Percentiles rank a stretch among this genome's conserved stretches.
These are phyloP conservation scores for Myiopsitta monachus DNA, from an alignment of 2,113 vertebrate species.

Conservation along the genomic window DNA sequence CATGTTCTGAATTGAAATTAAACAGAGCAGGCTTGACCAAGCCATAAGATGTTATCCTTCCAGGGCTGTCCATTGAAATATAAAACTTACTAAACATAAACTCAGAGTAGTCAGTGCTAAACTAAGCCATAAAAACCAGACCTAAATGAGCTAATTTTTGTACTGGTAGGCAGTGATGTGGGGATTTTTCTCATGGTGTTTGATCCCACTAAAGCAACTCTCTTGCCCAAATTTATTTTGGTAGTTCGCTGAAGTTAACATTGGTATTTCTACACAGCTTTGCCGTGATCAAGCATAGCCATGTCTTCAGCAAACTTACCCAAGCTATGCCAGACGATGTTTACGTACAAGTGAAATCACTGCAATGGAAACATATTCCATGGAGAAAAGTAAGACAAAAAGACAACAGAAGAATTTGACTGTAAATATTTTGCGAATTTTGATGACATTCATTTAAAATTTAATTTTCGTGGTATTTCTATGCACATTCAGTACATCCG, in stretches of 20 bases:
- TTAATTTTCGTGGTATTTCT: not conserved
- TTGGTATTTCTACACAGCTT: not conserved
- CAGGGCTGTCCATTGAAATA: not conserved
- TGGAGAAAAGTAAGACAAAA: not conserved
- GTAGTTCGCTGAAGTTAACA: not conserved
- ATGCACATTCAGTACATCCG: not conserved
- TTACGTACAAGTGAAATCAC: not conserved
- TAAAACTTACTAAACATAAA: not conserved
- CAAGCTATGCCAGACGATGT: not conserved
- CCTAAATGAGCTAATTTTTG: not conserved
- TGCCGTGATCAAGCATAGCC: accelerated
- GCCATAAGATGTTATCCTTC: not conserved
- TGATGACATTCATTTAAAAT: not conserved
- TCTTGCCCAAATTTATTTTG: not conserved
- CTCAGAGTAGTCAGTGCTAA: not conserved
- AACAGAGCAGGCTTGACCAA: not conserved
- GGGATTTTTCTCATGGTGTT: not conserved
- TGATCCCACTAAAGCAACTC: not conserved
- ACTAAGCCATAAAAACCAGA: not conserved
- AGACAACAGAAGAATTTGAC: not conserved
- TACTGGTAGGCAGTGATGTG: not conserved
- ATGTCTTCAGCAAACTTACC: not conserved
- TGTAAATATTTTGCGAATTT: not conserved
- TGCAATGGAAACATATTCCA: not conserved
- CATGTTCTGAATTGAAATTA: not conserved